Conservation (phyloP, 2,797 vertebrate species). For the Clarias fuscus region DNA sequence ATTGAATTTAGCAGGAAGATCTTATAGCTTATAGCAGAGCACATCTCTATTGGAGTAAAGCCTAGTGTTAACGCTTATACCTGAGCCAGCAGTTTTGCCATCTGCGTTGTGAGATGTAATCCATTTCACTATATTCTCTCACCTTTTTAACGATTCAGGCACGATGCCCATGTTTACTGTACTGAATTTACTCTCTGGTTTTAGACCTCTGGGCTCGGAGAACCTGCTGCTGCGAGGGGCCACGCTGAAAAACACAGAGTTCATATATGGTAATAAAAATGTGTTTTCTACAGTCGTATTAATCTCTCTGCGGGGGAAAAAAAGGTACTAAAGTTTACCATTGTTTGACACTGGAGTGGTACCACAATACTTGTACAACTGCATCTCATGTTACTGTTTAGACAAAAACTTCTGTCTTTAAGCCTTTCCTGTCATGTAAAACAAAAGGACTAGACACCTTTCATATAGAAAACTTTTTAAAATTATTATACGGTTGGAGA, state of each 20-base stretch:
- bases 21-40: slow-evolving; percentile 35
- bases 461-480: neutral
- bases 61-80: slow-evolving; percentile 18
- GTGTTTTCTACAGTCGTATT: neutral
- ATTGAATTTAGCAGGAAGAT: slow-evolving; percentile 14
- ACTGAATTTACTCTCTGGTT: slow-evolving; percentile 55
- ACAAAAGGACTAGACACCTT: neutral
- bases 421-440: neutral
- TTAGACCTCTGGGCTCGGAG: slow-evolving; percentile 91
- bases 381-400: too few relatives aligned
- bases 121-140: slow-evolving; percentile 13
- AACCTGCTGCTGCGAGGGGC: slow-evolving; percentile 95
- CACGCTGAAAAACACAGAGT: slow-evolving; percentile 92
- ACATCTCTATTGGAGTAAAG: slow-evolving; percentile 16
- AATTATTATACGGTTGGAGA: neutral
- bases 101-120: neutral
- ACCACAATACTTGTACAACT: neutral
- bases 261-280: slow-evolving; percentile 84
- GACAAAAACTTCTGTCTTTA: neutral
- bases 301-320: neutral
- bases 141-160: slow-evolving; percentile 12
- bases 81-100: slow-evolving; percentile 31
- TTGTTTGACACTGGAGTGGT: neutral
- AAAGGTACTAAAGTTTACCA: neutral
- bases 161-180: neutral